Conservation (phyloP, 2,888 invertebrate genomes). For the Coelopa pilipes region DNA sequence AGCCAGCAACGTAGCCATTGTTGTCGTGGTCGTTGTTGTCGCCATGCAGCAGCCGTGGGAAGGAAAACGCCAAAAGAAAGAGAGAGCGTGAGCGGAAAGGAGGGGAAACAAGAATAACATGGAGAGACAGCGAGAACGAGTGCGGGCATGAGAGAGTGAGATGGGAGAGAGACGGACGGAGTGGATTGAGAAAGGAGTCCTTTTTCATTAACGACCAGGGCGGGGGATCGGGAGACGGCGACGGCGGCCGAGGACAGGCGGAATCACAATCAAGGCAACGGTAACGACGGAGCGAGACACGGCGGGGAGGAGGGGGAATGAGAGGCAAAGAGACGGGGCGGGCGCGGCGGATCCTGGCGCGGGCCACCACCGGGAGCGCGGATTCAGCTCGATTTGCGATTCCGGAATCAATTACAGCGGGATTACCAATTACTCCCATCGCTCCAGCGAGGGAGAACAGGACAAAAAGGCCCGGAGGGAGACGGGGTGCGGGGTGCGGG, state of each 20-base stretch:
- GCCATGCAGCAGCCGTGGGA: constrained; percentile 16
- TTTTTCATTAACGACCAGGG: no score
- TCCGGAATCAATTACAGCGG: constrained; percentile 22
- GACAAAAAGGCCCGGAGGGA: background rate
- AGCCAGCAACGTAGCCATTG: background rate
- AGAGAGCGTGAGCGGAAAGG: constrained; percentile 3
- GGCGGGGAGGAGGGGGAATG: no score
- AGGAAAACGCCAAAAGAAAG: background rate
- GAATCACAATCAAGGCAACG: constrained; percentile 1
- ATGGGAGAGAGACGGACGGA: no score
- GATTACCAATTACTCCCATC: constrained; percentile 27
- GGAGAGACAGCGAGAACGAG: background rate
- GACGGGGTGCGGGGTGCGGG: no score
- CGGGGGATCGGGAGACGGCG: no score
- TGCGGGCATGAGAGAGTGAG: no score
- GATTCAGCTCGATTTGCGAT: constrained; percentile 8
- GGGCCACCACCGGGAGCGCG: no score
- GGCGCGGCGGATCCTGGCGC: no score
- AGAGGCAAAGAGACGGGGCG: no score
- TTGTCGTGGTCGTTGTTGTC: constrained; percentile 6
- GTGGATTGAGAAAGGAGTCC: no score
- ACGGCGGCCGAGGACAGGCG: no score
- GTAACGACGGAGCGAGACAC: no score
- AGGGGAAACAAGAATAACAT: background rate
- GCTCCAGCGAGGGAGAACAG: background rate